Percentiles rank a stretch among this genome's conserved stretches.
Conservation (phyloP, 2,797 vertebrate species). For the Taeniopygia guttata region DNA sequence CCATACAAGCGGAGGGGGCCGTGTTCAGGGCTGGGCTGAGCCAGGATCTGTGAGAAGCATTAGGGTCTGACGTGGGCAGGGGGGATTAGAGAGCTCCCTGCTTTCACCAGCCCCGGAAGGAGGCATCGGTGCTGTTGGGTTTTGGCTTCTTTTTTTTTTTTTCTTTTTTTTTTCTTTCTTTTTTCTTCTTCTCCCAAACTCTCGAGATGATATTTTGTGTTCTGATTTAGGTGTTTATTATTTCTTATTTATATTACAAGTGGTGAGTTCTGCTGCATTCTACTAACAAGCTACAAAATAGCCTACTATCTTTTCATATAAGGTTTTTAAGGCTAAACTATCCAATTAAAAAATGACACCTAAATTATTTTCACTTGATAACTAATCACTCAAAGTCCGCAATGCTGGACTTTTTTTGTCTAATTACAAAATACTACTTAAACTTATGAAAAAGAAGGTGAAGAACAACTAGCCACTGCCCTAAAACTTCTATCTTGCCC, state of each 20-base stretch:
- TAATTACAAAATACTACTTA: background rate
- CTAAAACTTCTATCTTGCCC: background rate
- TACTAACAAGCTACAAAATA: background rate
- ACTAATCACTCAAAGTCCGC: background rate
- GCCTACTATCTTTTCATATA: background rate
- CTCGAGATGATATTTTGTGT: background rate
- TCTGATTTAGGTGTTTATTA: background rate
- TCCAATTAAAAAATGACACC: background rate
- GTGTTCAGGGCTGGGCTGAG: background rate
- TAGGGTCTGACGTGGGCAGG: constrained; percentile 12
- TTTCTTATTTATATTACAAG: background rate
- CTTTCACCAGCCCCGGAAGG: background rate
- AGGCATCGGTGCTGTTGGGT: background rate
- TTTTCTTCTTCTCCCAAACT: background rate
- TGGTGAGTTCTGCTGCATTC: background rate
- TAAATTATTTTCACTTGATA: background rate
- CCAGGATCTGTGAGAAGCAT: constrained; percentile 16
- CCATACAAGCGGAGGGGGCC: fast-evolving
- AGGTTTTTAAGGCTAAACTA: background rate
- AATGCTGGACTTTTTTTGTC: background rate
- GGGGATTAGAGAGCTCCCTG: background rate
- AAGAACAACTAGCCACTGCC: background rate
- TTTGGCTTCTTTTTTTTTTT: background rate
- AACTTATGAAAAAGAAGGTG: background rate
- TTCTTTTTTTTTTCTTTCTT: too few relatives aligned